Conservation (phyloP, 1,140 invertebrate species). For the Sitobion miscanthi region DNA sequence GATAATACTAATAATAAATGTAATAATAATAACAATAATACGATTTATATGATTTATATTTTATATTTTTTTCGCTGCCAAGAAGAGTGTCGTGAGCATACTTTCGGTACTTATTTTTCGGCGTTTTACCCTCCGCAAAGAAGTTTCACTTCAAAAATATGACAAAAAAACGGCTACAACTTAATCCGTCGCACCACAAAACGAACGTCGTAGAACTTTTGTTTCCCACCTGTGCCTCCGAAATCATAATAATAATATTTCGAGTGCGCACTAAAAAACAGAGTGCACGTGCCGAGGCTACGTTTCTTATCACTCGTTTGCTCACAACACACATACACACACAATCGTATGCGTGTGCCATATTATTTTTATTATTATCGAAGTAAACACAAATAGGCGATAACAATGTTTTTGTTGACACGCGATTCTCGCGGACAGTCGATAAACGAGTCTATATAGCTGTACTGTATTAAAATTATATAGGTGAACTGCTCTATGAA, state of each 20-base stretch:
- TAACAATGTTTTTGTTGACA: background rate
- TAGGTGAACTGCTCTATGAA: background rate
- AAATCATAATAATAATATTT: background rate
- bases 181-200: no score
- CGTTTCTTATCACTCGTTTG: background rate
- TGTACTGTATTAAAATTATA: background rate
- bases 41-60: no score
- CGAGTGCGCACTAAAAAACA: background rate
- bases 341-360: background rate
- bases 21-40: no score
- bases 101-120: no score
- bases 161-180: background rate
- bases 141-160: background rate
- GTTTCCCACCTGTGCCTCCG: background rate
- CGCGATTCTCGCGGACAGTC: background rate
- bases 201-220: background rate
- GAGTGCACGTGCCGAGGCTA: background rate
- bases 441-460: background rate
- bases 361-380: background rate
- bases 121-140: no score
- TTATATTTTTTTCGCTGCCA: no score
- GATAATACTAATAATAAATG: no score
- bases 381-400: background rate
- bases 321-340: background rate
- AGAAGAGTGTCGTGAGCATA: no score